Percentiles rank a stretch among this genome's conserved stretches.
Conservation (phyloP, 2,113 vertebrate species). For the Shinisaurus crocodilurus region DNA sequence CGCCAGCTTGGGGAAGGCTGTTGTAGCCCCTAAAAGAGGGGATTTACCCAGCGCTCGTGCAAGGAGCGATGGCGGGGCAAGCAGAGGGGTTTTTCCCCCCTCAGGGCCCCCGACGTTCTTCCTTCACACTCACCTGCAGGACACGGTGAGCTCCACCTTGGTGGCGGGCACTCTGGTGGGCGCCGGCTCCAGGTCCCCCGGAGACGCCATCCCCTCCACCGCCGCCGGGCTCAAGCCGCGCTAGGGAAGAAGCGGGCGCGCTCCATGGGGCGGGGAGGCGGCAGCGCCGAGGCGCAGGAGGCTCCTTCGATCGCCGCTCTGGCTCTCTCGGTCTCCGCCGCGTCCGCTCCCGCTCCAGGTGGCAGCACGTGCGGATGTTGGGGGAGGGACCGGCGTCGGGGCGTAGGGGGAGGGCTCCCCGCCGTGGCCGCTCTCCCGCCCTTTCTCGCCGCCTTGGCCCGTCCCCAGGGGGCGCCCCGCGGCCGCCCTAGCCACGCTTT, state of each 20-base stretch:
- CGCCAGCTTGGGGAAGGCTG: too few species aligned
- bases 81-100: fast-evolving
- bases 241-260: slow-evolving; percentile 44
- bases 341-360: slow-evolving; percentile 16
- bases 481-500: not conserved
- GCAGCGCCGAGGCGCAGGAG: slow-evolving; percentile 23
- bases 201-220: slow-evolving; percentile 84
- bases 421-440: not conserved
- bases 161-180: slow-evolving; percentile 89
- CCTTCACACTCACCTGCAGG: slow-evolving; percentile 86
- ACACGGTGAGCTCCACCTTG: slow-evolving; percentile 93
- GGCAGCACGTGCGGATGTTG: slow-evolving; percentile 9
- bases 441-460: not conserved
- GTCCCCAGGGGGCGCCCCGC: slow-evolving; percentile 23
- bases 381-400: not conserved
- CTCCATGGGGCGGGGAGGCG: slow-evolving; percentile 29
- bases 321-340: slow-evolving; percentile 12
- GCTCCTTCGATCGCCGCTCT: slow-evolving; percentile 34
- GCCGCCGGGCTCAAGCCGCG: slow-evolving; percentile 51
- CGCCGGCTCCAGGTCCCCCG: slow-evolving; percentile 86
- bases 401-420: not conserved
- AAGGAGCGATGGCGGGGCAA: not conserved
- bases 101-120: not conserved
- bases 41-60: not conserved
- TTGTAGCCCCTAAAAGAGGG: not conserved